phyloP scores from a whole-genome alignment of 2,888 invertebrate species.

The Drosophila hawaiiensis region DNA sequence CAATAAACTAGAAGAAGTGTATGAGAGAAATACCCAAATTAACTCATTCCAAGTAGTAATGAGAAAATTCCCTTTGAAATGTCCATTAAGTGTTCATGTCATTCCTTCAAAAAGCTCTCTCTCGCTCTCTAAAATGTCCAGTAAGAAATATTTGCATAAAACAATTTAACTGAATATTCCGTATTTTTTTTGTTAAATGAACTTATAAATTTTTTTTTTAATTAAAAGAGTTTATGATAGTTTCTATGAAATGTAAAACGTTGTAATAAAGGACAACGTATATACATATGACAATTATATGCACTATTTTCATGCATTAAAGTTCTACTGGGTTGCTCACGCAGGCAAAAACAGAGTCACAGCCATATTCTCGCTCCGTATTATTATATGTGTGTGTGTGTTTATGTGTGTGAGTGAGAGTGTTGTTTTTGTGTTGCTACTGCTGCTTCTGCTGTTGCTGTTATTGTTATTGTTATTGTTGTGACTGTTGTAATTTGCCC shows the following conservation, averaged over 20 bases:
- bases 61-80: not conserved
- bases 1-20: not conserved
- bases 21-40: not conserved
- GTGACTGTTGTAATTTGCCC: conserved; percentile 61
- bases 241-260: not conserved
- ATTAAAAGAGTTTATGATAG: not conserved
- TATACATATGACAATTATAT: not conserved
- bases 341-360: conserved; percentile 22
- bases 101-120: not conserved
- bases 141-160: not conserved
- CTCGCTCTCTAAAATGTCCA: not conserved
- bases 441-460: conserved; percentile 15
- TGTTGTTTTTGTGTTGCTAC: conserved; percentile 32
- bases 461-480: conserved; percentile 16
- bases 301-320: conserved; percentile 2
- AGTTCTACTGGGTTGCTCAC: conserved; percentile 31
- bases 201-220: not conserved
- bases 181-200: no score
- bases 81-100: not conserved
- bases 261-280: not conserved
- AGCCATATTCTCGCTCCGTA: conserved; percentile 21
- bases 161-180: not conserved
- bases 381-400: conserved; percentile 17
- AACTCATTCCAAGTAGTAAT: not conserved
- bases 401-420: conserved; percentile 21